Conservation (phyloP, 2,888 invertebrate species). For the Pristionchus japonicus region DNA sequence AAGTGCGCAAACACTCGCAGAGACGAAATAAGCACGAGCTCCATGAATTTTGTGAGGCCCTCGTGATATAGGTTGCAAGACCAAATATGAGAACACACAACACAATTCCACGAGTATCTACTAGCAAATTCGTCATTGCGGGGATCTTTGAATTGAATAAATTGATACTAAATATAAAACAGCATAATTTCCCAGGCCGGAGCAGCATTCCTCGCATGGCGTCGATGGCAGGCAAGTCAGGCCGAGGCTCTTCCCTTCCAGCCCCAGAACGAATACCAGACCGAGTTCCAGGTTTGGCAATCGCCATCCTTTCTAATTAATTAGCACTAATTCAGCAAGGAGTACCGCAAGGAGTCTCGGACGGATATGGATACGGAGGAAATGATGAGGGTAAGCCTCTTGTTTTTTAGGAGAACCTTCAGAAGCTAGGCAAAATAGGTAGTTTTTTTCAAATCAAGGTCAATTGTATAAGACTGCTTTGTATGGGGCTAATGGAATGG, state of each 20-base stretch:
- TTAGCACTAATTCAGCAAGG: background rate
- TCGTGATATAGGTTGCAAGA: background rate
- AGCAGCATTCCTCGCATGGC: slow-evolving; percentile 89
- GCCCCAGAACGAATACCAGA: slow-evolving; percentile 16
- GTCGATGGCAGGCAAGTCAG: slow-evolving; percentile 88
- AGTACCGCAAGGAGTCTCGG: slow-evolving; percentile 58
- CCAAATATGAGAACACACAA: background rate
- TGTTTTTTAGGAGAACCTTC: no score
- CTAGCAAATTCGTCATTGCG: no score
- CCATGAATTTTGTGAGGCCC: background rate
- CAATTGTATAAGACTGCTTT: background rate
- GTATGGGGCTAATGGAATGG: no score
- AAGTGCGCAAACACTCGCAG: background rate
- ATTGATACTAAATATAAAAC: background rate
- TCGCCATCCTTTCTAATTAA: background rate
- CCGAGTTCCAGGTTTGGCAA: slow-evolving; percentile 29
- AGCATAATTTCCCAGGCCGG: slow-evolving; percentile 54
- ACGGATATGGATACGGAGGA: slow-evolving; percentile 66
- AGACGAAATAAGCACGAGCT: background rate
- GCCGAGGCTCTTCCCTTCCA: slow-evolving; percentile 35
- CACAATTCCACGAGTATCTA: no score
- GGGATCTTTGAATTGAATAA: background rate
- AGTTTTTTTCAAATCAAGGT: background rate
- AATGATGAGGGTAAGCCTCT: slow-evolving; percentile 55
- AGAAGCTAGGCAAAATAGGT: no score